A percentile compares a stretch with the other conserved stretches of the same genome.
These are phyloP conservation scores for Neosilurus mollespiculum DNA, from an alignment of 2,797 vertebrate genomes.

Conservation along the genomic window DNA sequence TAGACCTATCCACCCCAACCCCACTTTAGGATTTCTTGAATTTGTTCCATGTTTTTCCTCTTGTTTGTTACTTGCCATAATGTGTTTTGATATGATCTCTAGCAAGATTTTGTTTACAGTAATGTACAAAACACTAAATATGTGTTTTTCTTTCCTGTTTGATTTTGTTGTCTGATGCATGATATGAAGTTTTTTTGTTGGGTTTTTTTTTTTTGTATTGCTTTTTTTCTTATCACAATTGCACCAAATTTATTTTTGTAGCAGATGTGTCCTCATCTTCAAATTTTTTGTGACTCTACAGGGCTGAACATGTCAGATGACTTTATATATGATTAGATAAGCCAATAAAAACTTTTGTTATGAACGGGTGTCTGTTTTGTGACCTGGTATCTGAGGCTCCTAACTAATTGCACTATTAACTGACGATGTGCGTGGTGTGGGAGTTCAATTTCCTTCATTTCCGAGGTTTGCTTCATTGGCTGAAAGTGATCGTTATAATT, in stretches of 20 bases:
- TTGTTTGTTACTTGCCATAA: slow-evolving; percentile 81
- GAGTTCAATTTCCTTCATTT: background rate
- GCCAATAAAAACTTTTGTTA: slow-evolving; percentile 80
- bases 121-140: slow-evolving; percentile 86
- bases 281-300: slow-evolving; percentile 78
- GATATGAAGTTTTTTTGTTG: slow-evolving; percentile 71
- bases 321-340: slow-evolving; percentile 82
- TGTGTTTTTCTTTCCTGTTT: slow-evolving; percentile 64
- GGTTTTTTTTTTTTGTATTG: slow-evolving; percentile 69
- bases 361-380: slow-evolving; percentile 37
- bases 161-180: slow-evolving; percentile 73
- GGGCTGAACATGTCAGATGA: slow-evolving; percentile 80
- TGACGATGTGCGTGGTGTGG: background rate
- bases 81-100: slow-evolving; percentile 82
- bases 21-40: slow-evolving; percentile 67
- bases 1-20: slow-evolving; percentile 65
- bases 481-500: background rate
- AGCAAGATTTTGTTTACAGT: slow-evolving; percentile 84
- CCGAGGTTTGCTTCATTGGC: background rate
- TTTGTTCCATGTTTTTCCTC: slow-evolving; percentile 62
- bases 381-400: too few species aligned
- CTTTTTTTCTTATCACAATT: slow-evolving; percentile 73
- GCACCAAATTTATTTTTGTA: slow-evolving; percentile 79
- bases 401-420: background rate
- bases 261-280: slow-evolving; percentile 73